Evolutionary conservation across 2,797 vertebrate genomes (phyloP), one percentile per base, ranked within the genome.

Genomic region (Sebastes ruberrimus): DNA sequence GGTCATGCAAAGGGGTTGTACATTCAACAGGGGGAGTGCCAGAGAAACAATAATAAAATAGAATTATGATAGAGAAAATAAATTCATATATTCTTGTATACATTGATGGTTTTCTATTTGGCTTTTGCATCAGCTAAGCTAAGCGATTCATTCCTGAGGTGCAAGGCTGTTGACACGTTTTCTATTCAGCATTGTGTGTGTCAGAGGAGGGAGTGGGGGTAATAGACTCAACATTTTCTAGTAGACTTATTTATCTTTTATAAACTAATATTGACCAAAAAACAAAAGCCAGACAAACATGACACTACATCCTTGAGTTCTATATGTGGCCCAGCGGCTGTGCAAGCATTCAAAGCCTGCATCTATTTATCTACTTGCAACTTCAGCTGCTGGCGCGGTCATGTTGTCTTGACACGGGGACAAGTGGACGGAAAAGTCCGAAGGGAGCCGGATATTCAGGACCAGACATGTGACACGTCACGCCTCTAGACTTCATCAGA

Each of bases 31-130:
- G 86, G 86, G 78, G 85, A 78, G 85, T 85, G 87, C 89, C 84
- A 92, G 74, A 88, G 83, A 82, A 90, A 91, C 80, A 76, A 90
- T 94, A 94, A 88, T 94, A 95, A 95, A 95, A 94, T 93, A 95
- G 89, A 93, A 92, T 89, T 89, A 92, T 90, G 53, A 90, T 90
- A 91, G 88, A 90, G 87, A 92, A 95, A 94, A 95, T 94, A 94
- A 91, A 88, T 87, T 75, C 53, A 88, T 89, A 92, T 92, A 86
- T 89, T 90, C 78, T 82, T 20, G 74, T 90, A 82, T 82, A 93
- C 81, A 90, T 76, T 89, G 74, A 89, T 83, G 13, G 25, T 82
- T 78, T 81, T 86, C 67, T 78, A 85, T 92, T 91, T 93, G 80
- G 87, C 72, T 93, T 89, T 79, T 82, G 91, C 86, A 87, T 85